Conservation (phyloP, 2,797 vertebrate species). For the Luscinia luscinia region DNA sequence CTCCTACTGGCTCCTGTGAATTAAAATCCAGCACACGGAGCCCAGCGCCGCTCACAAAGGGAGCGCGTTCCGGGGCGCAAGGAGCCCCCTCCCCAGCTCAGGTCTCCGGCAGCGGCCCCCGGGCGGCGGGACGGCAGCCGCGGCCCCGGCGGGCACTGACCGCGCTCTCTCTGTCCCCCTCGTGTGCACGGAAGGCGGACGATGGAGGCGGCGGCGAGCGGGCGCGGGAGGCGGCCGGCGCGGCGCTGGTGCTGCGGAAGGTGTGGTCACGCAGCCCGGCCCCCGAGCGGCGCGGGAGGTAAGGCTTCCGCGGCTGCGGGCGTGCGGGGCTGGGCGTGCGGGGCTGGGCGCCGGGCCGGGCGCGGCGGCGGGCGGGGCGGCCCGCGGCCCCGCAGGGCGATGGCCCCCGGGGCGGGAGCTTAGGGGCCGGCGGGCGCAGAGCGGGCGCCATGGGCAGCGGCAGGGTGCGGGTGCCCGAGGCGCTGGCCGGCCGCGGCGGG, state of each 20-base stretch:
- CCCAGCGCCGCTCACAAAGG: not conserved
- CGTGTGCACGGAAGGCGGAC: slow-evolving; percentile 73
- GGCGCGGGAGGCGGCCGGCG: slow-evolving; percentile 84
- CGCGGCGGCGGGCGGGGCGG: not conserved
- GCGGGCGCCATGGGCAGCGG: slow-evolving; percentile 80
- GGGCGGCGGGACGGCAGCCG: not conserved
- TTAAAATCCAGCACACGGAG: not conserved
- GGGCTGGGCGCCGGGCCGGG: slow-evolving; percentile 10
- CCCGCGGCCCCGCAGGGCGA: not conserved
- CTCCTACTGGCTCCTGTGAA: not conserved
- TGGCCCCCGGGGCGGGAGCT: not conserved
- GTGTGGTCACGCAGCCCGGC: slow-evolving; percentile 86
- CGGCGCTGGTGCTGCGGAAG: slow-evolving; percentile 89
- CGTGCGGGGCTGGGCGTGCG: slow-evolving; percentile 12
- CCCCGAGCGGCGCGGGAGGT: slow-evolving; percentile 90
- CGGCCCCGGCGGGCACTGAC: slow-evolving; percentile 2
- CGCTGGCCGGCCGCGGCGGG: slow-evolving; percentile 74
- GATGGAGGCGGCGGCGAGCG: slow-evolving; percentile 81
- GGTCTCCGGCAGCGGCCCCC: not conserved
- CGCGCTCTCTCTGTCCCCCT: not conserved
- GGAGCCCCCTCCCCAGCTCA: not conserved
- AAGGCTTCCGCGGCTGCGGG: slow-evolving; percentile 66
- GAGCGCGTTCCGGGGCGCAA: not conserved
- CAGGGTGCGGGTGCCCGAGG: slow-evolving; percentile 71
- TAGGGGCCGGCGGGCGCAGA: not conserved